These are phyloP conservation scores for Thaleichthys pacificus DNA, from an alignment of 2,797 vertebrate species.

Conservation along the genomic window DNA sequence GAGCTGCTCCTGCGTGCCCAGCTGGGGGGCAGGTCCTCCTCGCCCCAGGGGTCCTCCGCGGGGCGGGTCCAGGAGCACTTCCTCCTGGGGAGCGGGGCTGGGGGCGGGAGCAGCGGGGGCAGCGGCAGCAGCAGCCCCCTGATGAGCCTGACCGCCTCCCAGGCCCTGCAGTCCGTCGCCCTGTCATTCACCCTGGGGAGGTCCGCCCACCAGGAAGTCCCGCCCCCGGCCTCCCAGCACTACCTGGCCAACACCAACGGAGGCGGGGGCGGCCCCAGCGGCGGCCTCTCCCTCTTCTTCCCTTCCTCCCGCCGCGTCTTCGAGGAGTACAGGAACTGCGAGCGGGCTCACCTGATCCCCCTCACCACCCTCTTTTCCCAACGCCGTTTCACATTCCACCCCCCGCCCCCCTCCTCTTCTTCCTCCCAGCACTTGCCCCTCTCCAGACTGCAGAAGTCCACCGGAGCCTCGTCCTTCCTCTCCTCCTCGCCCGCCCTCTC, in stretches of 20 bases:
- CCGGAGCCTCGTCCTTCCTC: conserved; percentile 80
- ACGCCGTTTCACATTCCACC: conserved; percentile 88
- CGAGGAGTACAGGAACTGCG: conserved; percentile 92
- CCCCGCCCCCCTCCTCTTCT: conserved; percentile 75
- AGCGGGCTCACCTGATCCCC: conserved; percentile 95
- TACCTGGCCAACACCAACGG: conserved; percentile 79
- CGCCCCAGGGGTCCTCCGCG: conserved; percentile 11
- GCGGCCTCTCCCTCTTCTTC: conserved; percentile 75
- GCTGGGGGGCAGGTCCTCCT: conserved; percentile 55
- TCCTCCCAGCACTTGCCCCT: conserved; percentile 69
- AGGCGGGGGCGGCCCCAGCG: conserved; percentile 68
- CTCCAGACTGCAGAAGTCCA: conserved; percentile 81
- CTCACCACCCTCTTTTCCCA: conserved; percentile 94
- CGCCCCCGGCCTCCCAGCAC: conserved; percentile 56
- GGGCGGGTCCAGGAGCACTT: conserved; percentile 54
- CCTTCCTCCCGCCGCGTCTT: conserved; percentile 81
- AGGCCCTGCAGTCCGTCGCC: conserved; percentile 95
- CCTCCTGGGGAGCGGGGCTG: conserved; percentile 67
- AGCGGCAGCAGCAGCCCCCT: conserved; percentile 87
- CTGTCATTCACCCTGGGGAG: conserved; percentile 82
- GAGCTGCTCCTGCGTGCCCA: conserved; percentile 62
- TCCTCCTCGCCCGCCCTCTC: conserved; percentile 70
- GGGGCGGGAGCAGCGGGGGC: conserved; percentile 73
- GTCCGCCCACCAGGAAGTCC: conserved; percentile 53
- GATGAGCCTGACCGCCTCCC: conserved; percentile 91